Evolutionary conservation across 2,113 vertebrate species (phyloP).

Genomic region (Ceyx margarethae): DNA sequence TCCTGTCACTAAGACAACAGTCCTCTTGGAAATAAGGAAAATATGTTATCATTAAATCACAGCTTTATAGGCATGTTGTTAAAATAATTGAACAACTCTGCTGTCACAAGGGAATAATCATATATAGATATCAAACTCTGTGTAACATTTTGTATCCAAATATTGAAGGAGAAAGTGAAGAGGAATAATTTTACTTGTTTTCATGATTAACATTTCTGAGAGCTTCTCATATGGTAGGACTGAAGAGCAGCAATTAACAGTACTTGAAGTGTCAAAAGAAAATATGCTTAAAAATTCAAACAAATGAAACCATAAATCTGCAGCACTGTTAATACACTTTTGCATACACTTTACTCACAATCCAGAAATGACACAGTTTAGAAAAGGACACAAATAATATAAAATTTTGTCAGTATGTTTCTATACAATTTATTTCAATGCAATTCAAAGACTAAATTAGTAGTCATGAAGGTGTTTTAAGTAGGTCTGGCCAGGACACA

Average conservation of each 20-base stretch:
- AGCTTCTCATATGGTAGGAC: neutral
- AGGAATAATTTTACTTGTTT: neutral
- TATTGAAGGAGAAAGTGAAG: neutral
- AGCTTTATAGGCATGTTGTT: neutral
- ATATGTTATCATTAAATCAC: neutral
- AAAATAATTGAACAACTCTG: constrained; percentile 29
- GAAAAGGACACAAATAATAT: neutral
- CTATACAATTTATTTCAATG: neutral
- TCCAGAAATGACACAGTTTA: neutral
- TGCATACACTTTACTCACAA: neutral
- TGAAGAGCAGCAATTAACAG: neutral
- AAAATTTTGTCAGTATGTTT: neutral
- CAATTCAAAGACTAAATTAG: neutral
- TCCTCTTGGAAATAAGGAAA: constrained; percentile 13
- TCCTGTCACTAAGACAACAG: neutral
- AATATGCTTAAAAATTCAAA: neutral
- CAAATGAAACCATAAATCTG: neutral
- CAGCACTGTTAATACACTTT: neutral
- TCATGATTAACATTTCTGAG: neutral
- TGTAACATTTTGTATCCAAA: constrained; percentile 3
- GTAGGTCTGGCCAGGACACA: neutral
- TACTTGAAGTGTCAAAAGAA: neutral
- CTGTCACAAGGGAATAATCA: constrained; percentile 9
- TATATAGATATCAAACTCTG: neutral
- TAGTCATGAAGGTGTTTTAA: neutral